Conservation (phyloP, 1,140 invertebrate species). For the Camponotus pennsylvanicus region DNA sequence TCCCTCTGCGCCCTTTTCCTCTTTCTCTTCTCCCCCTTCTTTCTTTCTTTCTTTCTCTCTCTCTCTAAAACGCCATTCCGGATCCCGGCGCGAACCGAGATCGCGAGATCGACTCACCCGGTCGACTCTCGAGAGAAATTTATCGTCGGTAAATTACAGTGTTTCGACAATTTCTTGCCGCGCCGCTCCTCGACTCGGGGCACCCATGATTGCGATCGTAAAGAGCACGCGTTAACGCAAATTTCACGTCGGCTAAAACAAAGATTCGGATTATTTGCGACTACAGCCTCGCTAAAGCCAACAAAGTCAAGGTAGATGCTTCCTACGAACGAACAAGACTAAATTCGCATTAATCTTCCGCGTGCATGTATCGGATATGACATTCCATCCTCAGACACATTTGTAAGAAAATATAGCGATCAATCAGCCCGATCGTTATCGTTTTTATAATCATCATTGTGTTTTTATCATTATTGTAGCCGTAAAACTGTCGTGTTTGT, state of each 20-base stretch:
- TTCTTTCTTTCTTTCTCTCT: neutral
- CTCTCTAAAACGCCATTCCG: neutral
- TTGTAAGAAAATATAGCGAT: neutral
- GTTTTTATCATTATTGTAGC: neutral
- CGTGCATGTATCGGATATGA: neutral
- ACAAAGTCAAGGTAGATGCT: neutral
- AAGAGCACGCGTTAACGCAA: conserved; percentile 66
- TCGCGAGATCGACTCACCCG: conserved; percentile 39
- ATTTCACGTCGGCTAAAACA: conserved; percentile 59
- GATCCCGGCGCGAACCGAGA: conserved; percentile 41
- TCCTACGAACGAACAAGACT: neutral
- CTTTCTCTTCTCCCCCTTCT: too few species aligned
- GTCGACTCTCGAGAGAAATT: conserved; percentile 64
- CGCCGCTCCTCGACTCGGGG: neutral
- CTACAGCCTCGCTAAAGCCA: neutral
- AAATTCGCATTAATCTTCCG: neutral
- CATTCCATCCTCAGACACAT: neutral
- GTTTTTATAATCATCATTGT: neutral
- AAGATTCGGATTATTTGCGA: conserved; percentile 54
- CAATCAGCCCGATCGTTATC: neutral
- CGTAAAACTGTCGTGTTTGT: too few species aligned
- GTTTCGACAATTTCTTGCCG: conserved; percentile 58
- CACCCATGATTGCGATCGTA: conserved; percentile 63
- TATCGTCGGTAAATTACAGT: conserved; percentile 70
- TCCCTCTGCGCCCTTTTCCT: neutral